Conservation (phyloP, 37 sponge, comb jelly and placozoan genomes). For the Cliona cf. orientalis region DNA sequence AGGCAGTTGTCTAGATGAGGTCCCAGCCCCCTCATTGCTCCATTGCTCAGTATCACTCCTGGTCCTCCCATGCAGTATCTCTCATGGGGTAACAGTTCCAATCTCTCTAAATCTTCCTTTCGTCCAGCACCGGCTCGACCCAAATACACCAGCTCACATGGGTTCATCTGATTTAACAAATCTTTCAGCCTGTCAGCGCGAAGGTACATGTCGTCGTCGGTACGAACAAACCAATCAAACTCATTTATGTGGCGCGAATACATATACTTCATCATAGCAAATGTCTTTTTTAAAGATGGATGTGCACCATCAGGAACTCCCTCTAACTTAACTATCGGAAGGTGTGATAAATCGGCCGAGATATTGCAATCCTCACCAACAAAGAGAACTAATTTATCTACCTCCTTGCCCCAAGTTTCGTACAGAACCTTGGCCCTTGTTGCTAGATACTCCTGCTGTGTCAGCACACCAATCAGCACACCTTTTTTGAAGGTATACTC, state of each 20-base stretch:
- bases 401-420: conserved; percentile 78
- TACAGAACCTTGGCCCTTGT: conserved; percentile 70
- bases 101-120: conserved; percentile 29
- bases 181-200: conserved; percentile 27
- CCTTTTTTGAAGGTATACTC: conserved; percentile 39
- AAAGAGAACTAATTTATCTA: conserved; percentile 60
- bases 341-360: conserved; percentile 17
- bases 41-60: conserved; percentile 71
- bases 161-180: conserved; percentile 47
- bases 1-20: conserved; percentile 44
- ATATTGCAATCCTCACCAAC: conserved; percentile 66
- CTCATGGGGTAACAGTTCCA: conserved; percentile 67
- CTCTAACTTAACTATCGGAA: conserved; percentile 63
- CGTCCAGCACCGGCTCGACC: conserved; percentile 65
- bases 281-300: conserved; percentile 62
- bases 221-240: conserved; percentile 85
- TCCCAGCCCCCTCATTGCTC: conserved; percentile 38
- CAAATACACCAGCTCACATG: conserved; percentile 51
- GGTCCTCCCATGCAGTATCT: conserved; percentile 87
- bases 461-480: conserved; percentile 68
- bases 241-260: conserved; percentile 57
- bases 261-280: conserved; percentile 75
- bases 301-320: conserved; percentile 58
- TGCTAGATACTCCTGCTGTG: conserved; percentile 52
- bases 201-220: conserved; percentile 68